Conservation (phyloP, 2,797 vertebrate species). For the Coilia nasus region DNA sequence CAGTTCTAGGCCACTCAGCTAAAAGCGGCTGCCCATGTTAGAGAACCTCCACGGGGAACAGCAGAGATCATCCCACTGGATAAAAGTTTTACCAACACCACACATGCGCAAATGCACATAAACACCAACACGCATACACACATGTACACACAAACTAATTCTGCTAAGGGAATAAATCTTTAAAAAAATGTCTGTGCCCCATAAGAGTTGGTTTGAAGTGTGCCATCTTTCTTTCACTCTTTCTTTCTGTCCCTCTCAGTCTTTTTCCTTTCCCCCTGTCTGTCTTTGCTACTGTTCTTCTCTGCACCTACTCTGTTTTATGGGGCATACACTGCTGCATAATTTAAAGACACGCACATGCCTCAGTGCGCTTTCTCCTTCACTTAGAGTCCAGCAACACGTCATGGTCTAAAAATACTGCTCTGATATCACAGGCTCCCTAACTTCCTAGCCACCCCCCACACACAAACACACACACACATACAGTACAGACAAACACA, state of each 20-base stretch:
- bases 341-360: conserved; percentile 20
- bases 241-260: background rate
- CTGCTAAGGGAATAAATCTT: background rate
- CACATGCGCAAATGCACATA: background rate
- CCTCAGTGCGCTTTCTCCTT: conserved; percentile 18
- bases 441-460: background rate
- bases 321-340: conserved; percentile 15
- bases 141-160: background rate
- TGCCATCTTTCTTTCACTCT: background rate
- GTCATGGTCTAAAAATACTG: conserved; percentile 15
- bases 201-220: conserved; percentile 3
- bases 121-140: background rate
- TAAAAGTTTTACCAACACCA: background rate
- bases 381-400: conserved; percentile 8
- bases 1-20: conserved; percentile 1
- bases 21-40: background rate
- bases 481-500: too few species aligned
- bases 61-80: background rate
- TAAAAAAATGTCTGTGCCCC: conserved; percentile 11
- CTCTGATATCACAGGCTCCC: conserved; percentile 14
- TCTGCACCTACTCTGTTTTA: conserved; percentile 18
- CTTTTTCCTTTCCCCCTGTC: background rate
- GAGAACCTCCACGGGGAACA: background rate
- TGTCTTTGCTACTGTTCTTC: background rate
- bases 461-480: background rate